Percentiles rank a stretch among this genome's conserved stretches.
Evolutionary conservation across 2,113 vertebrate genomes (phyloP).

Genomic region (Semnornis frantzii): DNA sequence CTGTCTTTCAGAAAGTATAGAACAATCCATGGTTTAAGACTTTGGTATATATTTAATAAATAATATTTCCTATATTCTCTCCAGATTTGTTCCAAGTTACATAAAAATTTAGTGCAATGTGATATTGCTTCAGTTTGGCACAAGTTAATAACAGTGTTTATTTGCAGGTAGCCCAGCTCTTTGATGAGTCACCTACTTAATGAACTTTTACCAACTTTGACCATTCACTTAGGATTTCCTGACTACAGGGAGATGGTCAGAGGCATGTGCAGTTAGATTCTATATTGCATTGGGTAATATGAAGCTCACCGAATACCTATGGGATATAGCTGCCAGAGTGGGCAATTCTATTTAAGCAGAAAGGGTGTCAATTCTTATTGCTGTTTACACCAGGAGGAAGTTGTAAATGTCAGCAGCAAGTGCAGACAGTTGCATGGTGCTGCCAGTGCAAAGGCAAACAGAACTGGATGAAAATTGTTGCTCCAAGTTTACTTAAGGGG

Average conservation of each 20-base stretch:
- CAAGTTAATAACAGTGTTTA: neutral
- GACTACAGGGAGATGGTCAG: neutral
- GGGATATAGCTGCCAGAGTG: neutral
- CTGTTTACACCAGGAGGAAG: neutral
- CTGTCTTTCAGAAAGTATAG: neutral
- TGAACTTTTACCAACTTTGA: neutral
- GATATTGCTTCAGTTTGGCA: neutral
- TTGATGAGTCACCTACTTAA: neutral
- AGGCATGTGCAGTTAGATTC: neutral
- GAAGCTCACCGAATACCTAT: neutral
- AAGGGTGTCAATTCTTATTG: neutral
- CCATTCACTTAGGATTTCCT: neutral
- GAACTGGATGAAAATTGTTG: neutral
- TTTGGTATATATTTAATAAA: neutral
- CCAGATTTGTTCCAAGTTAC: neutral
- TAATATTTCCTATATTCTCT: neutral
- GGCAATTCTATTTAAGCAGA: neutral
- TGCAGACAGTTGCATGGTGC: neutral
- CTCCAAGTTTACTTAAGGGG: neutral
- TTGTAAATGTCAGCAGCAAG: neutral
- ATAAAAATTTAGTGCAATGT: neutral
- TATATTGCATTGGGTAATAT: neutral
- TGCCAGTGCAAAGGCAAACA: neutral
- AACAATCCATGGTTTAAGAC: neutral
- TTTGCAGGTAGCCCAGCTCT: neutral